Percentiles rank a stretch among this genome's conserved stretches.
Evolutionary conservation across 2,113 vertebrate species (phyloP).

Genomic region (Urocolius indicus): DNA sequence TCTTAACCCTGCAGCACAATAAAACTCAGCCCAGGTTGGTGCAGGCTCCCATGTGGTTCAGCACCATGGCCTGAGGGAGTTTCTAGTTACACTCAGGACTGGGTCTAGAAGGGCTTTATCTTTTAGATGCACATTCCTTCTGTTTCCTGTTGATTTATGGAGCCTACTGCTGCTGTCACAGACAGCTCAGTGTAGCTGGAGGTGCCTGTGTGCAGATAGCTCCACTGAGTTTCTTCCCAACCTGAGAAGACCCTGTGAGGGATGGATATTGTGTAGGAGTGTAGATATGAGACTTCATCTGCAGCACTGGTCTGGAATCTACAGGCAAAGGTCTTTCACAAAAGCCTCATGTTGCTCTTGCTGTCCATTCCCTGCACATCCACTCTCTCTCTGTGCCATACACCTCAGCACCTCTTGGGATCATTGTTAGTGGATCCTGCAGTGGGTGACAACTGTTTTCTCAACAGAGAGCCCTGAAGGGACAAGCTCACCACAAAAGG

Average conservation of each 20-base stretch:
- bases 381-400: too few species aligned
- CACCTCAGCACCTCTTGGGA: neutral
- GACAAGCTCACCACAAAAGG: neutral
- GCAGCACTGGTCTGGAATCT: too few species aligned
- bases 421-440: neutral
- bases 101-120: neutral
- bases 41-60: neutral
- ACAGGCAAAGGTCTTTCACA: neutral
- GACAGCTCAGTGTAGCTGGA: neutral
- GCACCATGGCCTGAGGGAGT: neutral
- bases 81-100: too few species aligned
- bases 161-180: neutral
- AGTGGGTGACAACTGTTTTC: neutral
- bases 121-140: neutral
- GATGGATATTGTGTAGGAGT: neutral
- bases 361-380: accelerated
- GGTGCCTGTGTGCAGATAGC: neutral
- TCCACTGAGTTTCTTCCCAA: neutral
- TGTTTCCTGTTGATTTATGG: neutral
- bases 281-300: neutral
- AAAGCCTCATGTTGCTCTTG: neutral
- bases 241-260: neutral
- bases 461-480: neutral
- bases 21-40: neutral
- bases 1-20: neutral